Conservation (phyloP, 2,113 vertebrate species). For the Lophius piscatorius region DNA sequence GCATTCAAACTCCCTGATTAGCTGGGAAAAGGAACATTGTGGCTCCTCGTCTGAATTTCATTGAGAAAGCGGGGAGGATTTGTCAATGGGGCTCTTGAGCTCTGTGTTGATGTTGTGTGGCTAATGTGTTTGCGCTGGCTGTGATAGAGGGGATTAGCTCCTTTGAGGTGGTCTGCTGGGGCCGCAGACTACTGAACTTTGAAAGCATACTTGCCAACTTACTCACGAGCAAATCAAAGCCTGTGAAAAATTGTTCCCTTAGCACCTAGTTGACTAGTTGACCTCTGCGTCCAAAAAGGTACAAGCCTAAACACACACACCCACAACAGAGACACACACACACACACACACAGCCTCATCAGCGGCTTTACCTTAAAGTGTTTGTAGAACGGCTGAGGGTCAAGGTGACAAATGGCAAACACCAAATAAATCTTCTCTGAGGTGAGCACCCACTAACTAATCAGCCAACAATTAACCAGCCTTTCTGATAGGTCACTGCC, state of each 20-base stretch:
- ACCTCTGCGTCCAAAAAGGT: constrained; percentile 54
- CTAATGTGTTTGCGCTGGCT: constrained; percentile 80
- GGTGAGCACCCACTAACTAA: constrained; percentile 50
- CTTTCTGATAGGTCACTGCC: constrained; percentile 16
- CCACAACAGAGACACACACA: constrained; percentile 9
- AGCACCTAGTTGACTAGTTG: constrained; percentile 70
- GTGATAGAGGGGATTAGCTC: constrained; percentile 73
- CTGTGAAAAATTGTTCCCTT: constrained; percentile 65
- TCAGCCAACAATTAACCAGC: constrained; percentile 51
- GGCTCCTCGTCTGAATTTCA: constrained; percentile 54
- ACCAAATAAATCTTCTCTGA: constrained; percentile 67
- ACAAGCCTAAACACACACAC: constrained; percentile 36
- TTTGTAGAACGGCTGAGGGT: constrained; percentile 72
- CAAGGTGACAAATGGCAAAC: constrained; percentile 77
- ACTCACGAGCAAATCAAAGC: constrained; percentile 73
- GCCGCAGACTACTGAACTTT: constrained; percentile 80
- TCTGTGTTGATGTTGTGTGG: constrained; percentile 71
- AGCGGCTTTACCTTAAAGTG: constrained; percentile 33
- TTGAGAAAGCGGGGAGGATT: constrained; percentile 67
- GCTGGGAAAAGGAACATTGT: constrained; percentile 55
- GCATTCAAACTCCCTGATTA: constrained; percentile 29
- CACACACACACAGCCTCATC: constrained; percentile 12
- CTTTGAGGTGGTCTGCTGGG: constrained; percentile 66
- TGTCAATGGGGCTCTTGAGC: constrained; percentile 72
- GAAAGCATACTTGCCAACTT: constrained; percentile 75